These are phyloP conservation scores for Sinosuthora webbiana DNA, from an alignment of 2,113 vertebrate genomes.

Conservation along the genomic window DNA sequence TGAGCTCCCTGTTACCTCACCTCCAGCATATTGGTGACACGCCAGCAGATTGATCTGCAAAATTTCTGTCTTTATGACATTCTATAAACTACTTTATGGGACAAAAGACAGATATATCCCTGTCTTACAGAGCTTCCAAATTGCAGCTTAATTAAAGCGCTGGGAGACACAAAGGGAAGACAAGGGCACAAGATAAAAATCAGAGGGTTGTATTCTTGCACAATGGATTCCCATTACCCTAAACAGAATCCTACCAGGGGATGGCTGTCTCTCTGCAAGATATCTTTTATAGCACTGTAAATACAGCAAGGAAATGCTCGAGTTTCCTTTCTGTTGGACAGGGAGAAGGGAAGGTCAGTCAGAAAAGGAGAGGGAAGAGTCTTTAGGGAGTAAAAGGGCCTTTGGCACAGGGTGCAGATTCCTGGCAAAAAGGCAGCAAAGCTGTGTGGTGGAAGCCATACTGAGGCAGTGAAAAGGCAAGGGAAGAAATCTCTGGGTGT, in stretches of 20 bases:
- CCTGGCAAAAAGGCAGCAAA: not conserved
- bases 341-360: not conserved
- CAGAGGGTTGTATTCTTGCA: not conserved
- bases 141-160: conserved; percentile 21
- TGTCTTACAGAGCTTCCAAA: not conserved
- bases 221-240: not conserved
- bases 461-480: not conserved
- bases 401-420: not conserved
- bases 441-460: not conserved
- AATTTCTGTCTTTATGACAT: conserved; percentile 6
- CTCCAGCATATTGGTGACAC: not conserved
- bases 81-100: not conserved
- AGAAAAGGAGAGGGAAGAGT: not conserved
- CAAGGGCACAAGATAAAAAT: not conserved
- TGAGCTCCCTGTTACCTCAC: not conserved
- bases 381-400: not conserved
- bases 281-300: not conserved
- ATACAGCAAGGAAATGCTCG: not conserved
- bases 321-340: not conserved
- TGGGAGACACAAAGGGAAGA: not conserved
- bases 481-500: not conserved
- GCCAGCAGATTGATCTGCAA: conserved; percentile 13
- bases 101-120: not conserved
- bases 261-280: not conserved
- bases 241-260: not conserved